Evolutionary conservation across 2,888 invertebrate genomes (phyloP), one percentile per base, ranked within the genome.

Genomic region (Sarcophaga carnaria): DNA sequence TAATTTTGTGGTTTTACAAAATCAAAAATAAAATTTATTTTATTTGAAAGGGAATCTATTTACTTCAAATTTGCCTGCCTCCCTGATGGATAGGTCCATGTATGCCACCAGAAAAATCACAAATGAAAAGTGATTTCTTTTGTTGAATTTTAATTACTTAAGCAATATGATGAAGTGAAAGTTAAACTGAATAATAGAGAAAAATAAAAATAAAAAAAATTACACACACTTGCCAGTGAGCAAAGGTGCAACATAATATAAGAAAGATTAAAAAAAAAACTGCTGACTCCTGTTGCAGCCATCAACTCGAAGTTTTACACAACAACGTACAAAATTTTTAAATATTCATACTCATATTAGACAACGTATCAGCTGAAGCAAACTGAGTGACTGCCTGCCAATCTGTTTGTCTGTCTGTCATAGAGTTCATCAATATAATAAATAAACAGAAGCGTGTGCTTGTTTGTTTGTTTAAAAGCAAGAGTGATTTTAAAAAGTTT

Each of bases 141-240:
- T 37, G 37, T 10, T n/a, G 64, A 77, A 71, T 59, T 71, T 70
- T 76, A 78, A 72, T 78, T 62, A 20, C 69, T 6, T 63, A 17
- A 59, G 64, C 27, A 79, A 70, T 70, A 49, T 66, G 27, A 49
- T 72, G 49, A 70, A 84, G 80, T 80, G 84, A 84, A 84, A 84
- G 84, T 84, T 84, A 62, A 80, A 84, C 80, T 84, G 76, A 62
- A 84, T 80, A 76, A 62, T 66, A 60, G 80, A 45, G 80, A 80
- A 80, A 83, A 76, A 80, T 71, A 75, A 64, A 79, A 49, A 66
- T 64, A 71, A 75, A 49, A 66, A 37, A 47, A 20, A 45, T 79
- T 83, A 67, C 75, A 84, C 80, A 80, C 64, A 84, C 83, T 80
- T 79, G 83, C 66, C 70, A 76, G 78, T 74, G 47, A 78, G 66